Base-by-base conservation (phyloP, 2,888 invertebrate genomes). In the Taphrorychus bicolor region DNA sequence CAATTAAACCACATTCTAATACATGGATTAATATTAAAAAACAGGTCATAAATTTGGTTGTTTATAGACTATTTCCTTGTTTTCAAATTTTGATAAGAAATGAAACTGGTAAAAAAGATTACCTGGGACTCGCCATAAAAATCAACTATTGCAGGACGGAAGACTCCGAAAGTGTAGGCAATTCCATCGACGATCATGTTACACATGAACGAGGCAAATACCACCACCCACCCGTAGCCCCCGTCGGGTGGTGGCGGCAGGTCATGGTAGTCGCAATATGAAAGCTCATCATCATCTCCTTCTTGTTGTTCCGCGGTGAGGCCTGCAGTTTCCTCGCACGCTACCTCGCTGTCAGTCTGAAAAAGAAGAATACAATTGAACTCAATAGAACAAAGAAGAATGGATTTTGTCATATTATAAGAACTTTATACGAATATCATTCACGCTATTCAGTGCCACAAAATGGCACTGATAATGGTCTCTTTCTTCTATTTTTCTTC, bases 161-260 rank as follows among this genome's bases (percentile, higher is more conserved):
- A 95, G 78, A 98, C 92, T 59, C 98, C 98, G 82, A 98, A 99
- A 5, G 97, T 95, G 83, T 98, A 98, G n/a, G 97, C 95, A 71
- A 99, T 96, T 75, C 96, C 99, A 82, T 99, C 98, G 64, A 99
- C 97, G 75, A 98, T 93, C 86, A 98, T 89, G 87, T 98, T 98
- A 84, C 96, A 96, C 89, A 98, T 90, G 83, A 99, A 97, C 49
- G 97, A 96, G 59, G 97, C 96, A 77, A 95, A 90, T 60, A 98
- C 97, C 79, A 99, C 93, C 78, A 97, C 91, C 95, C 94, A 95
- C 67, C 94, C 94, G 84, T 93, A 95, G 57, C 97, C 97, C 72
- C 94, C 94, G 82, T 94, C 94, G 41, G 94, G 94, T 59, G 94
- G 94, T 61, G 94, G 93, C 18, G 94, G 94, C 70, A 93, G 84